These are phyloP conservation scores for Theristus sp. DNA, from an alignment of 2,888 invertebrate genomes.

Conservation along the genomic window DNA sequence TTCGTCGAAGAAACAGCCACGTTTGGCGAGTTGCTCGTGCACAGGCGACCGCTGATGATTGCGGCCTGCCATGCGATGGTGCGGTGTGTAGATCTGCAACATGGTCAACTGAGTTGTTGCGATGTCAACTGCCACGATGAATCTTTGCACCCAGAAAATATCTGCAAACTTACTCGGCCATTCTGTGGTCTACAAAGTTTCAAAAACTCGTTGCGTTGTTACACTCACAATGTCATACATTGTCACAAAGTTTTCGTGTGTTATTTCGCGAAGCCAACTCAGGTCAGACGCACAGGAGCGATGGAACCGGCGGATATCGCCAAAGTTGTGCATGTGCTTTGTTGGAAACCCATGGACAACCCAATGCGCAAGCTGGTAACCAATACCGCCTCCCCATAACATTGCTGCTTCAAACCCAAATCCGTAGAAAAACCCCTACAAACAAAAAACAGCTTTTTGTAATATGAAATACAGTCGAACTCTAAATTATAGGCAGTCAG, in stretches of 20 bases:
- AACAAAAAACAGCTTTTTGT: too few relatives aligned
- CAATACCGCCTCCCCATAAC: conserved; percentile 73
- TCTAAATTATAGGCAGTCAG: too few relatives aligned
- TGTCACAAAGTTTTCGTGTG: conserved; percentile 70
- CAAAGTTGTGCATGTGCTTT: conserved; percentile 65
- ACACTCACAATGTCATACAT: conserved; percentile 53
- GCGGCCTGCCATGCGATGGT: conserved; percentile 60
- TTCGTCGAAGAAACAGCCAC: conserved; percentile 52
- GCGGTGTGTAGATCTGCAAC: conserved; percentile 40
- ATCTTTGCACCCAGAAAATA: neutral
- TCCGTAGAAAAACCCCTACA: conserved; percentile 55
- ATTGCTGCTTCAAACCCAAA: conserved; percentile 77
- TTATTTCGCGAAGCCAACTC: conserved; percentile 58
- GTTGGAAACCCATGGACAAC: conserved; percentile 59
- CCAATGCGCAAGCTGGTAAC: conserved; percentile 67
- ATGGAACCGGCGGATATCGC: conserved; percentile 45
- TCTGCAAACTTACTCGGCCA: too few relatives aligned
- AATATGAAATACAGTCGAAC: too few relatives aligned
- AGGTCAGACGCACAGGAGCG: conserved; percentile 32
- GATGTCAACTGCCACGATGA: neutral
- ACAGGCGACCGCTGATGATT: conserved; percentile 49
- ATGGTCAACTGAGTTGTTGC: neutral
- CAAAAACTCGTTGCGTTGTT: too few relatives aligned
- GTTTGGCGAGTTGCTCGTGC: conserved; percentile 48
- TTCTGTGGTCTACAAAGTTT: too few relatives aligned